Percentiles rank a stretch among this genome's conserved stretches.
Conservation (phyloP, 2,797 vertebrate species). For the Nannoperca obscura region DNA sequence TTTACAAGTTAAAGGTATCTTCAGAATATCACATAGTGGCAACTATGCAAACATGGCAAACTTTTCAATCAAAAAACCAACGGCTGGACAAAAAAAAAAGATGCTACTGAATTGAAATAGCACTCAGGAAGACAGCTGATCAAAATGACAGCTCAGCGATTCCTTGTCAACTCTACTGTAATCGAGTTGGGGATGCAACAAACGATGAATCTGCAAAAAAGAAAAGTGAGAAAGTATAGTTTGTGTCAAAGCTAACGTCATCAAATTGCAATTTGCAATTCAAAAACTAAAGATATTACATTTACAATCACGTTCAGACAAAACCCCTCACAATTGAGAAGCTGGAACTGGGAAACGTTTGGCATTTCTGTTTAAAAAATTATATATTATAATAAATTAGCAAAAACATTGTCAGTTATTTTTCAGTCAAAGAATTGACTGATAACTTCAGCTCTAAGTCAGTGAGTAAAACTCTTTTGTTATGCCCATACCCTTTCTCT, state of each 20-base stretch:
- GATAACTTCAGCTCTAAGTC: not conserved
- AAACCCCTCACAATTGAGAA: not conserved
- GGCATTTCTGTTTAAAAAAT: not conserved
- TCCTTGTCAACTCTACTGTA: not conserved
- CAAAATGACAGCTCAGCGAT: not conserved
- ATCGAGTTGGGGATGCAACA: not conserved
- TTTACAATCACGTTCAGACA: not conserved
- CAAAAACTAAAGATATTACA: not conserved
- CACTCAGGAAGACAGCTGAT: not conserved
- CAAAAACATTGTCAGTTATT: not conserved
- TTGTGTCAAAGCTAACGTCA: not conserved
- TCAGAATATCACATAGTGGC: too few species aligned
- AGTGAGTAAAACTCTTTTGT: not conserved
- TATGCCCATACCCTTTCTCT: not conserved
- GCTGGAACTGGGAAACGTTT: not conserved
- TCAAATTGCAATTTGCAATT: not conserved
- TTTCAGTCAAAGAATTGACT: not conserved
- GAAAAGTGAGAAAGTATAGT: not conserved
- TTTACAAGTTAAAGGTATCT: too few species aligned
- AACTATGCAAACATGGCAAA: too few species aligned
- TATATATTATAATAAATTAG: not conserved
- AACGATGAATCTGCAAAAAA: too few species aligned
- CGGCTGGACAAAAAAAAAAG: not conserved
- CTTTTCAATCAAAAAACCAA: not conserved
- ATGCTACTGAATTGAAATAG: not conserved